These are phyloP conservation scores for Antechinus flavipes DNA, from an alignment of 2,113 vertebrate genomes.

Conservation along the genomic window DNA sequence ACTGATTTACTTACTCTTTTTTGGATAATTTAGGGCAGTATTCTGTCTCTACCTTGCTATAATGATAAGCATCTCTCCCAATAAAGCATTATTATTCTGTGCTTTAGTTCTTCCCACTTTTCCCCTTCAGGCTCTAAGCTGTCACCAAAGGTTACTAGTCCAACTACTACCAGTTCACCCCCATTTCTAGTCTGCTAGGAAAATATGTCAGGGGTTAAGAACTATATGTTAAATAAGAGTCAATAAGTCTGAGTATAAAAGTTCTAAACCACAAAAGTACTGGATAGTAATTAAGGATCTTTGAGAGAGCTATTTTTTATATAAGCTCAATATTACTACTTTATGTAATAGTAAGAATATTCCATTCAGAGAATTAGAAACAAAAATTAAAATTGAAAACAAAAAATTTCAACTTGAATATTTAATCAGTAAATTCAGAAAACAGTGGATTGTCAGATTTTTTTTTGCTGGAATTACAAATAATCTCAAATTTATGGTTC, in stretches of 20 bases:
- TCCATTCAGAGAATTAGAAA: neutral
- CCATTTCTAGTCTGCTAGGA: neutral
- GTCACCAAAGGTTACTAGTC: neutral
- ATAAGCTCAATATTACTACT: neutral
- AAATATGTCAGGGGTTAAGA: neutral
- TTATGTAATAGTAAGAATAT: neutral
- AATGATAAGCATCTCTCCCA: neutral
- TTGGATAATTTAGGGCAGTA: neutral
- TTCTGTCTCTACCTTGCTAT: neutral
- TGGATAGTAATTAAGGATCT: neutral
- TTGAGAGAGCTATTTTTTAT: neutral
- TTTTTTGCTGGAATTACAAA: neutral
- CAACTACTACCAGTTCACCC: neutral
- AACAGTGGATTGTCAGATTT: neutral
- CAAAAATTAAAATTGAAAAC: neutral
- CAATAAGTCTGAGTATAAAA: neutral
- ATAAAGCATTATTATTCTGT: neutral
- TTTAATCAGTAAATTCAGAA: neutral
- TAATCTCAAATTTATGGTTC: neutral
- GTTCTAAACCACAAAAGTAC: neutral
- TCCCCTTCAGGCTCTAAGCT: neutral
- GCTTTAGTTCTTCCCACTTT: neutral
- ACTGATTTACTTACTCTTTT: neutral
- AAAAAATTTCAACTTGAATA: neutral
- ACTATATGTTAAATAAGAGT: neutral